Conservation (phyloP, 2,888 invertebrate genomes). For the Zeuzera pyrina region DNA sequence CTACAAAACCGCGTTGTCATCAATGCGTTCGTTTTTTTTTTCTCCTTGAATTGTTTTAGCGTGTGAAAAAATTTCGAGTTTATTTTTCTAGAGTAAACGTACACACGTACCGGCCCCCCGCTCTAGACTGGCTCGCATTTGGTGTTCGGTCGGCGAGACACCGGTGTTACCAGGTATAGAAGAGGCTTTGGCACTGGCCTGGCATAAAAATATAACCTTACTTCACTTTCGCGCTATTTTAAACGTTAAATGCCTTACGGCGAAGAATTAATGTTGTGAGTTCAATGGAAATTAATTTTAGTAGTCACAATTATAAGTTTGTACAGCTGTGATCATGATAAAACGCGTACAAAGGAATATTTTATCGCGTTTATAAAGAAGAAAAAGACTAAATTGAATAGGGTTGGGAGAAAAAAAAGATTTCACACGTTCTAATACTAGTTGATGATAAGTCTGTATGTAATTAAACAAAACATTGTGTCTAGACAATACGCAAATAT, state of each 20-base stretch:
- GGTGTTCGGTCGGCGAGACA: not conserved
- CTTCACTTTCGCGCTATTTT: slow-evolving; percentile 1
- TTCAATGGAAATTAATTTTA: too few relatives aligned
- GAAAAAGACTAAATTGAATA: too few relatives aligned
- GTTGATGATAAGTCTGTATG: too few relatives aligned
- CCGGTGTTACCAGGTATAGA: slow-evolving; percentile 34
- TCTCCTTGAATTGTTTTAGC: slow-evolving; percentile 19
- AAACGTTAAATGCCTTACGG: slow-evolving; percentile 7
- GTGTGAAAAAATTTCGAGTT: slow-evolving; percentile 16
- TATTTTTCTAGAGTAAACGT: slow-evolving; percentile 16
- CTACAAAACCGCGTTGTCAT: slow-evolving; percentile 2
- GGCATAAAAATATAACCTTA: slow-evolving; percentile 15
- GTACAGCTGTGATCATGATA: too few relatives aligned
- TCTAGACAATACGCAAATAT: too few relatives aligned
- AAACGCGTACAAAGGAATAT: too few relatives aligned
- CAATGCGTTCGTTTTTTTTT: slow-evolving; percentile 15
- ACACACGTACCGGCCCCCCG: slow-evolving; percentile 26
- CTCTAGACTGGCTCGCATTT: slow-evolving; percentile 24
- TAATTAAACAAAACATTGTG: too few relatives aligned
- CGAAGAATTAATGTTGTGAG: too few relatives aligned
- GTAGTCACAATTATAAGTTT: too few relatives aligned
- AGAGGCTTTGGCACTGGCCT: slow-evolving; percentile 33
- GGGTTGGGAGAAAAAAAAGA: too few relatives aligned
- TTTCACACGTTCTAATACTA: too few relatives aligned
- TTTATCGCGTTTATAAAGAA: too few relatives aligned